These are phyloP conservation scores for Macropus fuliginosus DNA, from an alignment of 2,797 vertebrate genomes.

Conservation along the genomic window DNA sequence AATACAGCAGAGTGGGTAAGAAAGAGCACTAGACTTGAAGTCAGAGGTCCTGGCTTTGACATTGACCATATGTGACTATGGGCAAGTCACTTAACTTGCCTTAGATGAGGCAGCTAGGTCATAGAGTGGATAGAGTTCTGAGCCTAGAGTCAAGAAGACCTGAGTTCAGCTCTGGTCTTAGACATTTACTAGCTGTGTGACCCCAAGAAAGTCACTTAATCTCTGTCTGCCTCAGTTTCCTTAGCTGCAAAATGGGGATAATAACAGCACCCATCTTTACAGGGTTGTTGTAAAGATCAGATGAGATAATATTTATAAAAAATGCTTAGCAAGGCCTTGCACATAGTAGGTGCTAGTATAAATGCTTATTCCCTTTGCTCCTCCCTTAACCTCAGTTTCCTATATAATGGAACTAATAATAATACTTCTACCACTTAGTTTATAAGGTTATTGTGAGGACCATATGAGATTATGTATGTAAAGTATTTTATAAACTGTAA, in stretches of 20 bases:
- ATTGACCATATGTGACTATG: not conserved
- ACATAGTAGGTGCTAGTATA: not conserved
- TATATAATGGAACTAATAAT: not conserved
- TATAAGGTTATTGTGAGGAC: too few relatives aligned
- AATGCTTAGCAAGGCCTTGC: not conserved
- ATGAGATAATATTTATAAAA: not conserved
- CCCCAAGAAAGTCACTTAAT: not conserved
- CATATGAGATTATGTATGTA: too few relatives aligned
- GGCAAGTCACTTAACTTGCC: not conserved
- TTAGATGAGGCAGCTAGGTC: not conserved
- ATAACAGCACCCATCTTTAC: not conserved
- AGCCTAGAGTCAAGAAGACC: not conserved
- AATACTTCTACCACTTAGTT: too few relatives aligned
- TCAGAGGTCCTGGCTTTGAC: not conserved
- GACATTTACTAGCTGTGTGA: not conserved
- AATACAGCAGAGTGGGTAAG: not conserved
- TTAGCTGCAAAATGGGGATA: constrained; percentile 1
- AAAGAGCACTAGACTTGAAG: not conserved
- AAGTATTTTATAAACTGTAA: too few relatives aligned
- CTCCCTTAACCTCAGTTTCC: not conserved
- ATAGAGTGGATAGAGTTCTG: not conserved
- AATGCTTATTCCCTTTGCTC: not conserved
- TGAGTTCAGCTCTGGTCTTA: too few relatives aligned
- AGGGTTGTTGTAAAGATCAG: constrained; percentile 12
- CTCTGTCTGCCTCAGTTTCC: not conserved